Evolutionary conservation across 2,113 vertebrate species (phyloP), one percentile per base, ranked within the genome.

Genomic region (Mesitornis unicolor): DNA sequence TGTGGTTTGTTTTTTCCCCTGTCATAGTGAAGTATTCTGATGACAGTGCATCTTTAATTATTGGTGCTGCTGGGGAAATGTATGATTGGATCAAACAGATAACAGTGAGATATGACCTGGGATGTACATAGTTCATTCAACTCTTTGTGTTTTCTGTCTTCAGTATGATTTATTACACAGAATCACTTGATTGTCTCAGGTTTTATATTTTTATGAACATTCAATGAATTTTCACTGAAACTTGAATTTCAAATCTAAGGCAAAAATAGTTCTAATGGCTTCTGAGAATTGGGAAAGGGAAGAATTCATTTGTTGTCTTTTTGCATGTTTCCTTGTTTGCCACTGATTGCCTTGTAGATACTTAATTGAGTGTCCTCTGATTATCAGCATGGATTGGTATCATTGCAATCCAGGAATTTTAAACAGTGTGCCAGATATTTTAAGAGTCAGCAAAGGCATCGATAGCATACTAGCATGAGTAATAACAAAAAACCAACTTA

Each of bases 331-430:
- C 95, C 84, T 90, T 77, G 5, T 97, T 97, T 97, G 80, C 81
- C 38, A 77, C 77, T 91, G 43, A 28, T 96, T 96, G 75, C 65
- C 81, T 96, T 96, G 71, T 95, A 92, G 92, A 33, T 96, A 83
- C 57, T 96, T 97, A 97, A 97, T 82, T 98, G 96, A 96, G 93
- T 48, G 92, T 97, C 91, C 53, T 96, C 84, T 97, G 94, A 97
- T 97, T 96, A 94, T 95, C 87, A 97, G 71, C 77, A 73, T 15
- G 68, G 89, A 40, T 65, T 97, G 87, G 79, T 87, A 95, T 54
- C 38, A 73, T 76, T 82, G 33, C 40, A 87, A 81, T 92, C 50
- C 35, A 89, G 92, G 92, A 97, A 94, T 95, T 96, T 96, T 95
- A 96, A 98, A 92, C 40, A 96, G 91, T 69, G 81, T 79, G 45